A percentile compares a stretch with the other conserved stretches of the same genome.
Evolutionary conservation across 2,113 vertebrate genomes (phyloP).

Genomic region (Perca schrenkii): DNA sequence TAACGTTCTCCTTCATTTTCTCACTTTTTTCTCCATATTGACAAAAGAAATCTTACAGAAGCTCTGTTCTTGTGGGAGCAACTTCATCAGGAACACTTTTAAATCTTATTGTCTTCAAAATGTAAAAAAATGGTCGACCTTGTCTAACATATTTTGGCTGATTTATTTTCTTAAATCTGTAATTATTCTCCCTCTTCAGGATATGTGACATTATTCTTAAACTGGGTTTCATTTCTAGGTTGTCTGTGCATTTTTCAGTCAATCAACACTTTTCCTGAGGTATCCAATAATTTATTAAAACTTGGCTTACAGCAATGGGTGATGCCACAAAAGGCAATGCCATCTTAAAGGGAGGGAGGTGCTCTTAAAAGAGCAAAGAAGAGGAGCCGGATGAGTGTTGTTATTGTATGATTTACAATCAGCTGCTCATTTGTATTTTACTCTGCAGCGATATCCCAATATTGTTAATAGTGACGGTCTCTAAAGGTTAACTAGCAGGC

Average conservation of each 20-base stretch:
- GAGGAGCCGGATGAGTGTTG: slow-evolving; percentile 20
- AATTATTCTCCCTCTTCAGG: background rate
- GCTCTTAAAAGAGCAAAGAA: slow-evolving; percentile 2
- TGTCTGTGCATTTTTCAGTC: slow-evolving; percentile 64
- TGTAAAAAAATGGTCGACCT: background rate
- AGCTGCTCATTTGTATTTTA: slow-evolving; percentile 11
- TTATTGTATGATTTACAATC: slow-evolving; percentile 46
- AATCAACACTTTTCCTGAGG: slow-evolving; percentile 57
- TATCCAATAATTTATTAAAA: slow-evolving; percentile 76
- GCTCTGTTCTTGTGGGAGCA: slow-evolving; percentile 36
- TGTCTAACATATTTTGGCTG: background rate
- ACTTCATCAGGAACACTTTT: background rate
- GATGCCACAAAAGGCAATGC: slow-evolving; percentile 71
- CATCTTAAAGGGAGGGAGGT: slow-evolving; percentile 8
- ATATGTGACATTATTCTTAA: slow-evolving; percentile 25
- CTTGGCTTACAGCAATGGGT: slow-evolving; percentile 64
- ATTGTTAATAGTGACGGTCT: slow-evolving; percentile 21
- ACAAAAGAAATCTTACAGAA: slow-evolving; percentile 13
- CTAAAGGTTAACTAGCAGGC: slow-evolving; percentile 9
- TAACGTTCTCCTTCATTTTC: slow-evolving; percentile 19
- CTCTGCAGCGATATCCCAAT: background rate
- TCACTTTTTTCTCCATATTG: slow-evolving; percentile 16
- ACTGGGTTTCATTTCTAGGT: slow-evolving; percentile 44
- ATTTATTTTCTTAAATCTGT: slow-evolving; percentile 42
- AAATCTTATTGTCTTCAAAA: slow-evolving; percentile 29